These are phyloP conservation scores for Alcedo quadribrachys DNA, from an alignment of 2,797 vertebrate species.

Conservation along the genomic window DNA sequence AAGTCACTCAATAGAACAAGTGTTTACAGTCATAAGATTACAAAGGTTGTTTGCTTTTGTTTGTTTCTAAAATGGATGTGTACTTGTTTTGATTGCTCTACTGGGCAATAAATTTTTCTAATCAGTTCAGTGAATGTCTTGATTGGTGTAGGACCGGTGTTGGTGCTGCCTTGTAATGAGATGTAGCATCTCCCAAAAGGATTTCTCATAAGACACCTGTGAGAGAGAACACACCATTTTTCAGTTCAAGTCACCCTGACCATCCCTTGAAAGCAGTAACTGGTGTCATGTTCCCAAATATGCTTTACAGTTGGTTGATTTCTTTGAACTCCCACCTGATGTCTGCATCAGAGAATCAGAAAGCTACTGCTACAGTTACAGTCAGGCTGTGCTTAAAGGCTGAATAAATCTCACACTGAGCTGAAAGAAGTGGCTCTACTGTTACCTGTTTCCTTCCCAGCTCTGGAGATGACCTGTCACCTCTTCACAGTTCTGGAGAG, in stretches of 20 bases:
- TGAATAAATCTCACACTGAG: background rate
- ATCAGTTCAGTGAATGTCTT: background rate
- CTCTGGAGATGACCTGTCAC: background rate
- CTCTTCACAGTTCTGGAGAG: background rate
- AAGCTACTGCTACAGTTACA: background rate
- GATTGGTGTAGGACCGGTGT: background rate
- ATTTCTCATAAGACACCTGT: background rate
- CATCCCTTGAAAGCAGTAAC: background rate
- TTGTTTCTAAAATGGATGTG: slow-evolving; percentile 30
- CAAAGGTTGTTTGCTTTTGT: slow-evolving; percentile 18
- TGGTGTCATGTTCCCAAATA: background rate
- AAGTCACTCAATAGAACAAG: slow-evolving; percentile 70
- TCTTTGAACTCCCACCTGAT: background rate
- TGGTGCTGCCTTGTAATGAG: background rate
- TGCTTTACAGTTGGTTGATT: background rate
- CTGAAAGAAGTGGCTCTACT: background rate
- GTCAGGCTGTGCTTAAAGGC: background rate
- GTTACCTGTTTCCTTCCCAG: background rate
- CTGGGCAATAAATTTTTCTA: slow-evolving; percentile 16
- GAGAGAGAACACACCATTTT: background rate
- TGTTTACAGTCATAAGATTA: slow-evolving; percentile 43
- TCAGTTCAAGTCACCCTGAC: background rate
- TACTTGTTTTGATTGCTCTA: slow-evolving; percentile 4
- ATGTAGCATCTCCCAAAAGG: background rate
- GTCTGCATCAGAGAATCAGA: background rate